Evolutionary conservation across 2,888 invertebrate species (phyloP), one percentile per base, ranked within the genome.

Genomic region (Halocaridina rubra): DNA sequence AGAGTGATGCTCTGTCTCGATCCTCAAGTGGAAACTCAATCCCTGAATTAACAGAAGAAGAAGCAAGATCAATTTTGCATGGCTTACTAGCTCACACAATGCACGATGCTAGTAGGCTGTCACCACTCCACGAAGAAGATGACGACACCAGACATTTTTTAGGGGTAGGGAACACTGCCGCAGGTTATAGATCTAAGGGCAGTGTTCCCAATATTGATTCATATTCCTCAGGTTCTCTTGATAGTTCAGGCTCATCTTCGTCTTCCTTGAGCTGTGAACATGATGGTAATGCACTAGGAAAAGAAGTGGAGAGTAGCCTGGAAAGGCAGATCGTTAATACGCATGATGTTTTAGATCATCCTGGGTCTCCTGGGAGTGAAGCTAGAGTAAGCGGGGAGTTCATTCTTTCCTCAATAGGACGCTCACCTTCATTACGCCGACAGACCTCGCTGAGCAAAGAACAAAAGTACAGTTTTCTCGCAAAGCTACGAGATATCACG

Each of bases 131-230:
- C 19, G 84, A 84, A 29, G 79, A 84, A 79, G 81, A 81, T 4
- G 82, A 82, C 30, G 53, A 29, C 16, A 33, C 59, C 4, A 64
- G 74, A 46, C 61, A 72, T 78, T 84, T 84, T 84, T 84, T 84
- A 84, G 84, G 79, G 79, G 24, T 53, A 72, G 79, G 84, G 84
- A 84, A 84, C 84, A 84, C 84, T 84, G 84, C 74, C 84, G 84
- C 33, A 59, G 79, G 79, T 67, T 59, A 27, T 64, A 59, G 74
- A 22, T 77, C 82, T 33, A 72, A 29, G 72, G 72, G 29, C 74
- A 84, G 84, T 84, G 84, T 84, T 84, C 84, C 84, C 79, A 74
- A 32, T 57, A 72, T 74, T 16, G 78, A 74, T 30, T 22, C 72
- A 1, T 84, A 30, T 27, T 79, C 74, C 32, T 79, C 74, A 59